These are phyloP conservation scores for Salpingus planirostris DNA, from an alignment of 2,888 invertebrate genomes.

Conservation along the genomic window DNA sequence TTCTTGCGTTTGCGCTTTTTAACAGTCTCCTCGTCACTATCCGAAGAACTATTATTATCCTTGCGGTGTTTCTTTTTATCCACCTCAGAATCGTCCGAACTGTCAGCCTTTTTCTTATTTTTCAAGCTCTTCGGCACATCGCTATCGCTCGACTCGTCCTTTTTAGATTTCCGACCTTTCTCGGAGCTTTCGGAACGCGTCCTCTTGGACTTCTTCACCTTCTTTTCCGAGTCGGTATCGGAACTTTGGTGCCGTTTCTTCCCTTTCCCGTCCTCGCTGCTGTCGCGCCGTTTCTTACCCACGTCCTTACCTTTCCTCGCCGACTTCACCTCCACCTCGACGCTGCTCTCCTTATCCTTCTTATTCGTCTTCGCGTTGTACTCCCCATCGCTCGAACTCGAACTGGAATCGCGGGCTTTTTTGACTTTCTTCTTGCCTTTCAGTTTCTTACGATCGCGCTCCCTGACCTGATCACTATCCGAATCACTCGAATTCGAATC, in stretches of 20 bases:
- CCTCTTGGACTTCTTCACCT: slow-evolving; percentile 19
- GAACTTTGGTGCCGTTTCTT: slow-evolving; percentile 51
- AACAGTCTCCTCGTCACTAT: slow-evolving; percentile 47
- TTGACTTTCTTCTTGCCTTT: slow-evolving; percentile 30
- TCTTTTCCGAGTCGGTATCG: slow-evolving; percentile 47
- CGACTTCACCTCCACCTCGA: slow-evolving; percentile 46
- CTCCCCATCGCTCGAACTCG: slow-evolving; percentile 40
- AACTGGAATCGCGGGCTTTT: slow-evolving; percentile 47
- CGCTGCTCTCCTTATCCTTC: slow-evolving; percentile 44
- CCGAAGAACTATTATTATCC: slow-evolving; percentile 39
- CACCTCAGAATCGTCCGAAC: slow-evolving; percentile 34
- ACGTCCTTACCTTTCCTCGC: slow-evolving; percentile 39
- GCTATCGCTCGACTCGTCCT: slow-evolving; percentile 37
- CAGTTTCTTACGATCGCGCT: slow-evolving; percentile 30
- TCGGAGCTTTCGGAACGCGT: slow-evolving; percentile 40
- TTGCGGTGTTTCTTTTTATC: slow-evolving; percentile 31
- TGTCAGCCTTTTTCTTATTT: slow-evolving; percentile 34
- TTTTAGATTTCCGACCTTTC: slow-evolving; percentile 43
- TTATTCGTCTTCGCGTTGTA: slow-evolving; percentile 35
- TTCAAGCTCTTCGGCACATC: slow-evolving; percentile 31
- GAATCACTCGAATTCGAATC: slow-evolving; percentile 39
- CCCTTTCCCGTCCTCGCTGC: slow-evolving; percentile 44
- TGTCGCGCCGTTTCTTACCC: no score
- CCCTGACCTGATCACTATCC: slow-evolving; percentile 35
- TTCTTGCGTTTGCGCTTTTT: slow-evolving; percentile 48